Evolutionary conservation across 2,888 invertebrate species (phyloP).

Genomic region (Leptinotarsa haldemani): DNA sequence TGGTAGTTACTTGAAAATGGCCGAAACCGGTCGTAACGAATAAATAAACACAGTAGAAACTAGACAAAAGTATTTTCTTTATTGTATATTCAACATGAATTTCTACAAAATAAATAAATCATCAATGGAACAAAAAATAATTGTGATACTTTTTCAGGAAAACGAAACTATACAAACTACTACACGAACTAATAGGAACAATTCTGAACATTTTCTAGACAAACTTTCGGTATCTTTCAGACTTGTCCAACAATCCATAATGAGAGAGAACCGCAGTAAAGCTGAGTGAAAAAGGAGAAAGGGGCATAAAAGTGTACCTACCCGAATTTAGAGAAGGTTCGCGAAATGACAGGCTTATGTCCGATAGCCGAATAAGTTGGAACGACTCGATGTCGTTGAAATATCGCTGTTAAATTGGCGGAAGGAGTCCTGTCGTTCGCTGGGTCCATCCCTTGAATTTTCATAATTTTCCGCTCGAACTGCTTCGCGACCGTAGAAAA

Average conservation of each 20-base stretch:
- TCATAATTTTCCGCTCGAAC: constrained; percentile 28
- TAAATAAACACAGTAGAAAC: no score
- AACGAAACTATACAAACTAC: no score
- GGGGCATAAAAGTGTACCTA: constrained; percentile 51
- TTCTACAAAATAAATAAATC: no score
- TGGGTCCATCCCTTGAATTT: constrained; percentile 27
- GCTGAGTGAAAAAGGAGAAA: constrained; percentile 36
- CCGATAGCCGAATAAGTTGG: constrained; percentile 59
- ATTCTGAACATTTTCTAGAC: neutral
- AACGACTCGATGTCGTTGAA: constrained; percentile 55
- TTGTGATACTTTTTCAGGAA: no score
- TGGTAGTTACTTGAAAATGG: no score
- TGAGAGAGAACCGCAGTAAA: constrained; percentile 42
- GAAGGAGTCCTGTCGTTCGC: constrained; percentile 52
- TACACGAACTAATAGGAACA: neutral
- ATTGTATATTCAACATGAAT: no score
- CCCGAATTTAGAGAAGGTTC: constrained; percentile 50
- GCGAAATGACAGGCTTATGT: constrained; percentile 61
- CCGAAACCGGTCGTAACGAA: no score
- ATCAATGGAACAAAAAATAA: no score
- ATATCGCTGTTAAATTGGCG: constrained; percentile 65
- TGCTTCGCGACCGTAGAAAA: constrained; percentile 14
- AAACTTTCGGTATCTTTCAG: neutral
- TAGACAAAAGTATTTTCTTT: no score
- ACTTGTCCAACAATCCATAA: constrained; percentile 44